A percentile compares a stretch with the other conserved stretches of the same genome.
These are phyloP conservation scores for Trachelus stipa DNA, from an alignment of 2,888 invertebrate genomes.

Conservation along the genomic window DNA sequence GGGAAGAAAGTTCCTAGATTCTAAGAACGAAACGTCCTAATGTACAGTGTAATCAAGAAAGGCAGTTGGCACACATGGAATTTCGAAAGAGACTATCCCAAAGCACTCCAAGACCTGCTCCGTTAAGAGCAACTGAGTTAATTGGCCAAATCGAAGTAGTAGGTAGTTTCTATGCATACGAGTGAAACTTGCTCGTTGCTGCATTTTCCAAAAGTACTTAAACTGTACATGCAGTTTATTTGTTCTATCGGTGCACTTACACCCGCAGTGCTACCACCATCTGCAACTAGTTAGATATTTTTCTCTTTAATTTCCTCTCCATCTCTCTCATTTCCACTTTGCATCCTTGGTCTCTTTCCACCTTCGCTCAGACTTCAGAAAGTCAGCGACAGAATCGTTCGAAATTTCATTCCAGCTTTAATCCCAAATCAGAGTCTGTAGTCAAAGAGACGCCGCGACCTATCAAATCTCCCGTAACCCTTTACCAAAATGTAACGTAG, in stretches of 20 bases:
- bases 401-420: background rate
- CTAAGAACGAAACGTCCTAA: background rate
- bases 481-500: background rate
- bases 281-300: background rate
- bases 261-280: background rate
- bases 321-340: background rate
- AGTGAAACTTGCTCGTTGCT: background rate
- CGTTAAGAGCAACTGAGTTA: background rate
- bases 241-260: background rate
- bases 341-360: background rate
- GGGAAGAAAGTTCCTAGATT: background rate
- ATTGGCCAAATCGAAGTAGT: background rate
- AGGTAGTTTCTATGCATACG: background rate
- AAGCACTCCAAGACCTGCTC: background rate
- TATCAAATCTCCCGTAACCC: background rate
- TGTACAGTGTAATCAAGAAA: background rate
- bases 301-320: background rate
- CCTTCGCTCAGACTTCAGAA: background rate
- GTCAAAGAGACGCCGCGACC: background rate
- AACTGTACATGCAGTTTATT: background rate
- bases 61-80: background rate
- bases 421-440: background rate
- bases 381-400: background rate
- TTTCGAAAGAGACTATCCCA: background rate
- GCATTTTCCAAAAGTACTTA: background rate